A percentile compares a stretch with the other conserved stretches of the same genome.
Evolutionary conservation across 2,888 invertebrate genomes (phyloP).

Genomic region (Cryptophagus acutangulus): DNA sequence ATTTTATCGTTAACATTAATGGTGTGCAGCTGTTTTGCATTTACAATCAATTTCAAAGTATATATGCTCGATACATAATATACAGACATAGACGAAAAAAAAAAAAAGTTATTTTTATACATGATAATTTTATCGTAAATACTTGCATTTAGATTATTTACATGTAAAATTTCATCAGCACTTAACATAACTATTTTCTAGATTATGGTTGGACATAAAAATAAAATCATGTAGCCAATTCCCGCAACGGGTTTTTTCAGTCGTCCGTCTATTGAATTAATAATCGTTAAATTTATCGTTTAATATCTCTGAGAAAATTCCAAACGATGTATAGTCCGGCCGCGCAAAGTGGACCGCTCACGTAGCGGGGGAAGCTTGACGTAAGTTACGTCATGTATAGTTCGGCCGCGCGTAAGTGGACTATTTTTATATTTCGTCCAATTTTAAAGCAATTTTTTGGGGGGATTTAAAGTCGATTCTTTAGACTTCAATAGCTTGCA

Average conservation of each 20-base stretch:
- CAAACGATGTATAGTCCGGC: too few relatives aligned
- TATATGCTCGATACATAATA: too few relatives aligned
- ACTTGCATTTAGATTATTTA: constrained; percentile 26
- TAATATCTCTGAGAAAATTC: constrained; percentile 6
- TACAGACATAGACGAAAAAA: too few relatives aligned
- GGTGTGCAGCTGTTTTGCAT: constrained; percentile 30
- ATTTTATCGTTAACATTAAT: constrained; percentile 24
- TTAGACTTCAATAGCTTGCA: too few relatives aligned
- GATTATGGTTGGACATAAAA: constrained; percentile 12
- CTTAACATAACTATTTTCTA: constrained; percentile 28
- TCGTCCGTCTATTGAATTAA: constrained; percentile 7
- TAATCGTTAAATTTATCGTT: constrained; percentile 13
- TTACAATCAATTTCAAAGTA: constrained; percentile 23
- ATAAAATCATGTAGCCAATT: constrained; percentile 11
- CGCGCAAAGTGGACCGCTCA: too few relatives aligned
- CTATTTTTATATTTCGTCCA: too few relatives aligned
- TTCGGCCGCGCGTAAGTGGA: too few relatives aligned
- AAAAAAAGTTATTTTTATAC: constrained; percentile 25
- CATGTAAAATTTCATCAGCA: constrained; percentile 32
- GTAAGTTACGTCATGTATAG: too few relatives aligned
- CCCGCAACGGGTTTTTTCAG: constrained; percentile 12
- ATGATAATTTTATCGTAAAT: constrained; percentile 25
- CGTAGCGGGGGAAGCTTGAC: too few relatives aligned
- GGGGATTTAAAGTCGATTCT: too few relatives aligned
- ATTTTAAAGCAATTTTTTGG: too few relatives aligned